phyloP scores from a whole-genome alignment of 2,113 vertebrate species.

The Maccullochella peelii region DNA sequence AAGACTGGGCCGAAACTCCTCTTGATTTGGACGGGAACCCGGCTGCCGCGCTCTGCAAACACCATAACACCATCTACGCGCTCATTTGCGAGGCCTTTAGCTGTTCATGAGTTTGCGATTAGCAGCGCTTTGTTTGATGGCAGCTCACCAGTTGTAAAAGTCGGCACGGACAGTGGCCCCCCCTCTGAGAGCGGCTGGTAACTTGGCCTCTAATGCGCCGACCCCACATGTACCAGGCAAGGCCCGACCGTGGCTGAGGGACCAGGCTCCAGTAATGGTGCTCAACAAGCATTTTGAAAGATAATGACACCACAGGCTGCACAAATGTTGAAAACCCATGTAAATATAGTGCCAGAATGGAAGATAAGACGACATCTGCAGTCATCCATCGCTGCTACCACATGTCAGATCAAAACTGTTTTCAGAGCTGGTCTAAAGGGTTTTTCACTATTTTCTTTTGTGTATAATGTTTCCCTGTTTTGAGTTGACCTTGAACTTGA shows the following conservation, averaged over 20 bases:
- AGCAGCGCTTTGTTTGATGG: constrained; percentile 78
- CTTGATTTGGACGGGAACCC: constrained; percentile 61
- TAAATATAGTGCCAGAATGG: constrained; percentile 59
- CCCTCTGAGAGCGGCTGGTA: constrained; percentile 72
- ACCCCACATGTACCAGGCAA: constrained; percentile 76
- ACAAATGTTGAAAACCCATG: constrained; percentile 61
- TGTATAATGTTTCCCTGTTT: not conserved
- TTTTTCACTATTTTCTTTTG: not conserved
- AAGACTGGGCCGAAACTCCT: constrained; percentile 68
- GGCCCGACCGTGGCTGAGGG: constrained; percentile 30
- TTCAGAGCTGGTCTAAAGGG: not conserved
- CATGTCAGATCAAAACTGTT: constrained; percentile 10
- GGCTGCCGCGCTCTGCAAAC: constrained; percentile 58
- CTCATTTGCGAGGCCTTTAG: constrained; percentile 78
- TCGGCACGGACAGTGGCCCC: constrained; percentile 72
- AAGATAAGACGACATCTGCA: constrained; percentile 52
- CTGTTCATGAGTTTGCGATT: constrained; percentile 78
- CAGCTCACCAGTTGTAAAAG: constrained; percentile 81
- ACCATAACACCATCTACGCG: constrained; percentile 72
- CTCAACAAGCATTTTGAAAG: constrained; percentile 53
- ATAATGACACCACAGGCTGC: constrained; percentile 69
- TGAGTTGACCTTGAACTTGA: constrained; percentile 18
- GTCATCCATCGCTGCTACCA: constrained; percentile 38
- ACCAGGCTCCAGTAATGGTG: constrained; percentile 44
- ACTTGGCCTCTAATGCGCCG: constrained; percentile 75